A percentile compares a stretch with the other conserved stretches of the same genome.
Evolutionary conservation across 1,140 invertebrate genomes (phyloP).

Genomic region (Drosophila pruinosa): DNA sequence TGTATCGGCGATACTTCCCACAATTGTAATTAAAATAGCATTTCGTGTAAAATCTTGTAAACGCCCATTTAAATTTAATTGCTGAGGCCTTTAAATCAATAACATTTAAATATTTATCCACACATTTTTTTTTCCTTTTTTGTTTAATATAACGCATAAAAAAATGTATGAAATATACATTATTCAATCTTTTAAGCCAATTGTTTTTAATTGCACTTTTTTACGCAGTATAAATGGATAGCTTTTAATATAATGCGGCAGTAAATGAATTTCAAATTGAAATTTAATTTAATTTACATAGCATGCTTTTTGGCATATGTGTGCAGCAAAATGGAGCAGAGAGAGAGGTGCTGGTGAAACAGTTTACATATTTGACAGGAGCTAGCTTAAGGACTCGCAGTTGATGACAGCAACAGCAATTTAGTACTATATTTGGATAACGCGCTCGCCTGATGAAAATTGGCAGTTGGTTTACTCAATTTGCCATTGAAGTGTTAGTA

Average conservation of each 20-base stretch:
- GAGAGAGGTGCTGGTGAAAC: background rate
- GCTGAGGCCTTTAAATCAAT: background rate
- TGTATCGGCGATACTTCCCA: background rate
- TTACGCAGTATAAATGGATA: background rate
- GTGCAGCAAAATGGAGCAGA: background rate
- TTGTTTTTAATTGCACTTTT: conserved; percentile 3
- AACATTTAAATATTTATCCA: background rate
- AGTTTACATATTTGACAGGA: background rate
- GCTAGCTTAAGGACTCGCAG: background rate
- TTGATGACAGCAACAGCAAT: background rate
- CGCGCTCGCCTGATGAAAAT: conserved; percentile 29
- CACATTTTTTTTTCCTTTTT: background rate
- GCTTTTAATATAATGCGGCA: background rate
- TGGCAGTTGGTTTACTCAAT: conserved; percentile 36
- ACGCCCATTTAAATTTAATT: background rate
- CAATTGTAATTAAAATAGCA: background rate
- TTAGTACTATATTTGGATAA: conserved; percentile 45
- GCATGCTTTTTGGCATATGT: background rate
- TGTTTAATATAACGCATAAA: background rate
- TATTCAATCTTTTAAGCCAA: conserved; percentile 2
- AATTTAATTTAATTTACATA: conserved; percentile 15
- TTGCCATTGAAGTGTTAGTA: conserved; percentile 27
- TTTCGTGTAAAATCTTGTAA: background rate
- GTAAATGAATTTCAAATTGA: conserved; percentile 12
- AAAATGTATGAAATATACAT: background rate